Percentiles rank a stretch among this genome's conserved stretches.
Evolutionary conservation across 2,113 vertebrate genomes (phyloP).

Genomic region (Nesogale talazaci): DNA sequence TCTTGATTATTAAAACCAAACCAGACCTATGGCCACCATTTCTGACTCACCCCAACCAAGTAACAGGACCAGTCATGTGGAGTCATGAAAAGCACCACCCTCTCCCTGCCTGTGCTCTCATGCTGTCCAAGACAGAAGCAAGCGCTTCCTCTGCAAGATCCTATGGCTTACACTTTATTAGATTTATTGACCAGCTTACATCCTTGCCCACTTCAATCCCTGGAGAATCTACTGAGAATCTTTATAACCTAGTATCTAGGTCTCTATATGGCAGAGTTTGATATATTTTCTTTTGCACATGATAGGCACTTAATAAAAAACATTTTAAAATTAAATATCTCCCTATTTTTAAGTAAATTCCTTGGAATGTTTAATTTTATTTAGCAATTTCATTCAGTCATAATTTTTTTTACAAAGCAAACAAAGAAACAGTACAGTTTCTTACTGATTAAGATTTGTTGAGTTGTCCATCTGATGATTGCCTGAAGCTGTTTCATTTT

Average conservation of each 20-base stretch:
- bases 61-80: neutral
- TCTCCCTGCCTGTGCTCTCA: too few relatives aligned
- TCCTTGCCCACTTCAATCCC: neutral
- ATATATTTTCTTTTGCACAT: neutral
- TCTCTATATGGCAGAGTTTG: neutral
- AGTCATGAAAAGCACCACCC: neutral
- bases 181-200: neutral
- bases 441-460: neutral
- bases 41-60: too few relatives aligned
- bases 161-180: neutral
- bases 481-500: neutral
- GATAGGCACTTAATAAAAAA: too few relatives aligned
- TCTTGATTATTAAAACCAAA: neutral
- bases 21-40: too few relatives aligned
- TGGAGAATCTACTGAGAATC: neutral
- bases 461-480: neutral
- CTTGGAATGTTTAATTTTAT: neutral
- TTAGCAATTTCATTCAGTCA: neutral
- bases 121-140: neutral
- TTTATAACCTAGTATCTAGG: neutral
- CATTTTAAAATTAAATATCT: neutral
- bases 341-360: conserved; percentile 2
- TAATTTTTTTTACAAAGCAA: neutral
- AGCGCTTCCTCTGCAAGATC: neutral
- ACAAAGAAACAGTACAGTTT: neutral